Evolutionary conservation across 2,113 vertebrate genomes (phyloP), one percentile per base, ranked within the genome.

Genomic region (Trichomycterus rosablanca): DNA sequence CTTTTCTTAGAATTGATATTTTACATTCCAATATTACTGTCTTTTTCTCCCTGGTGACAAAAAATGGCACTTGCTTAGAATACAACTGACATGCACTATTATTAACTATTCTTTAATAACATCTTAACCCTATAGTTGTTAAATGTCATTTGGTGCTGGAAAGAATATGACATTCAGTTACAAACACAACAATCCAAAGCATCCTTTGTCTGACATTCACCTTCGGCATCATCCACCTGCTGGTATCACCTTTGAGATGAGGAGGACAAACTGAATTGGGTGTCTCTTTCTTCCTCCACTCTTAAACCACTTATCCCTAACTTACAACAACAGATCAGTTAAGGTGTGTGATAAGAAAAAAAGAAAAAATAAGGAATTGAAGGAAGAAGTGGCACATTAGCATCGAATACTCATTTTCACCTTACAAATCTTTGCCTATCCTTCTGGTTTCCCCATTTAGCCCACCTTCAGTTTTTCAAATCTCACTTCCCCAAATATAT

Each of bases 81-180:
- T 19, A 2, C 16, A 2, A 2, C 37, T 63, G 60, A 63, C 60
- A 53, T 30, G 37, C 28, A 28, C 35, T 11, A 23, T 12, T 35
- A n/a, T n/a, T n/a, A n/a, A n/a, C n/a, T n/a, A n/a, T n/a, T n/a
- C n/a, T 9, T 30, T 55, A 15, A 53, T 63, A 15, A 34, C 12
- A 63, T 58, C 54, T 59, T 60, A 63, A 45, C 48, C 10, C 11
- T 64, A 40, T 40, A 48, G 60, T 49, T 69, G 67, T 26, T 58
- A 53, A 63, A 63, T 53, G 49, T 63, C 60, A 63, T 18, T 11
- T 15, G 3, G 60, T 34, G 59, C 28, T 51, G n/a, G 37, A 48
- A 39, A 58, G 46, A 63, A 64, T 28, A 45, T 32, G 19, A 61
- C 24, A 40, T 24, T 18, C 42, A 26, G 64, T 59, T 19, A 52